phyloP scores from a whole-genome alignment of 2,113 vertebrate genomes.

The Hassar affinis region DNA sequence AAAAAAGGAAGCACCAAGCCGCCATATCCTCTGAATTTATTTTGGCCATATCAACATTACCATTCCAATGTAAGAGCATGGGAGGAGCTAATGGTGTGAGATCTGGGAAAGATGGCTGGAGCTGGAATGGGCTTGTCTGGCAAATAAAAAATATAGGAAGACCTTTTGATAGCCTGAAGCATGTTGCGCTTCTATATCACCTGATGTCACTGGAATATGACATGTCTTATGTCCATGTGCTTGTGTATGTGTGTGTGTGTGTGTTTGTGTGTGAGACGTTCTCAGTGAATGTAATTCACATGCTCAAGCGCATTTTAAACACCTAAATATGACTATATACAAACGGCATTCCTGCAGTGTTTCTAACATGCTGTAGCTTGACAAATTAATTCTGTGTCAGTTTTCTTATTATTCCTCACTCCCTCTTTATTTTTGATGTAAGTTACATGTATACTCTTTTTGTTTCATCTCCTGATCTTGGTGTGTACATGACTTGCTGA shows the following conservation, averaged over 20 bases:
- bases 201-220: conserved; percentile 31
- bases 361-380: conserved; percentile 42
- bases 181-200: conserved; percentile 13
- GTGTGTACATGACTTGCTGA: conserved; percentile 64
- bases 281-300: conserved; percentile 29
- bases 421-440: conserved; percentile 53
- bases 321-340: conserved; percentile 33
- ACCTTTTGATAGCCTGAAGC: conserved; percentile 29
- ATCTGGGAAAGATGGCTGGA: neutral
- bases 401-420: conserved; percentile 49
- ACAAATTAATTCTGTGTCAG: conserved; percentile 51
- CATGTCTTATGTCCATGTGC: conserved; percentile 43
- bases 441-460: conserved; percentile 23
- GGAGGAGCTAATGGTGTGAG: conserved; percentile 9
- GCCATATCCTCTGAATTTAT: neutral
- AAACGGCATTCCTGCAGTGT: conserved; percentile 45
- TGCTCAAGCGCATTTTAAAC: conserved; percentile 42
- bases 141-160: conserved; percentile 36
- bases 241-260: conserved; percentile 44
- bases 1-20: neutral
- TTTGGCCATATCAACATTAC: neutral
- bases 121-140: conserved; percentile 19
- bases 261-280: conserved; percentile 51
- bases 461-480: conserved; percentile 67
- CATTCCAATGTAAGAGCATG: neutral